Base-by-base conservation (phyloP, 2,888 invertebrate genomes). In the Meghimatium bilineatum region DNA sequence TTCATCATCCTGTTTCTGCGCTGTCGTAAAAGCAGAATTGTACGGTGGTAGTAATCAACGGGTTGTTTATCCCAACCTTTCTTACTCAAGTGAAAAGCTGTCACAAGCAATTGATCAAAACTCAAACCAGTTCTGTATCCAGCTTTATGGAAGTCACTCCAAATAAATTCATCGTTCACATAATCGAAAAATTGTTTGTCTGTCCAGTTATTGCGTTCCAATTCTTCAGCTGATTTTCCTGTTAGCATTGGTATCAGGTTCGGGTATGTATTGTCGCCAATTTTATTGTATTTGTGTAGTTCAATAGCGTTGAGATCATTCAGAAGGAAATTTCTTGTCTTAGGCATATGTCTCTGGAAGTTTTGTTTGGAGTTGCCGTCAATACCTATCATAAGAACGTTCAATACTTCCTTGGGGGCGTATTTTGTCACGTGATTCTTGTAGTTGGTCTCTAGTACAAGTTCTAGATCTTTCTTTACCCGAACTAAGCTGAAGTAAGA, bases 351-450 rank as follows among this genome's bases (percentile, higher is more conserved):
- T 29, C 82, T 63, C 17, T 72, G 56, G 29, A 75, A 72, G 12
- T 82, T 74, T 29, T 74, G 66, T 49, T 75, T 82, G 82, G 82
- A 82, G 36, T 63, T 82, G 1, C 75, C 82, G 67, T 82, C 82
- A 32, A 82, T 82, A 8, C 82, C 82, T 29, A 82, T 66, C 44
- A 82, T 32, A 10, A 82, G 67, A 8, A 82, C 67, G n/a, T 26
- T 82, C 34, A 75, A 49, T n/a, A 66, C 56, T 66, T 82, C 75
- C n/a, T 66, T 75, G 20, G 82, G 67, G 8, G 44, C 20, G 36
- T 75, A 0, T 20, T 32, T 20, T 1, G 29, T 5, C 1, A 82
- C 1, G n/a, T 82, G 82, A 26, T 49, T 75, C 12, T 38, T n/a
- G 29, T 60, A 38, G 29, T 74, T 75, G 12, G 75, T 44, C 17